Percentiles rank a stretch among this genome's conserved stretches.
Conservation (phyloP, 1,140 invertebrate genomes). For the Anthonomus grandis region DNA sequence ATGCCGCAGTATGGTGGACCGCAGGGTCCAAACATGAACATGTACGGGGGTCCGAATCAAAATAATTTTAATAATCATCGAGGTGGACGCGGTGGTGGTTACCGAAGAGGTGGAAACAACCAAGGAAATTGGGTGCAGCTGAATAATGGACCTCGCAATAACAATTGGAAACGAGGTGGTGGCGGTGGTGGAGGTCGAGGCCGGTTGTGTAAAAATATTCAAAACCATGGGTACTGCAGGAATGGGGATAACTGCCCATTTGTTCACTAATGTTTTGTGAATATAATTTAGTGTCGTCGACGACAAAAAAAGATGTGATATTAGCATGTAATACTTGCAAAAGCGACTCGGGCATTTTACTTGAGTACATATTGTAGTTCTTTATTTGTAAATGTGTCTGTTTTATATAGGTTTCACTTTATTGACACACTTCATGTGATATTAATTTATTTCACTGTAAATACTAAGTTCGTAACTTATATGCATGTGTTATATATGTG, state of each 20-base stretch:
- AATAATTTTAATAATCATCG: constrained; percentile 43
- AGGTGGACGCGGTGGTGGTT: constrained; percentile 32
- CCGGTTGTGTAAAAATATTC: constrained; percentile 71
- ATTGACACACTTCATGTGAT: too few species aligned
- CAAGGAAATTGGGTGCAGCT: constrained; percentile 25
- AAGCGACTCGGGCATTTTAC: too few species aligned
- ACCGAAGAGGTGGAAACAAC: constrained; percentile 46
- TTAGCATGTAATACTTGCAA: constrained; percentile 1
- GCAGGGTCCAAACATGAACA: constrained; percentile 33
- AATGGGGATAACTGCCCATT: constrained; percentile 74
- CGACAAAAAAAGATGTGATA: constrained; percentile 6
- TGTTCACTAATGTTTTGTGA: constrained; percentile 52
- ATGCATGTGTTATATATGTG: too few species aligned
- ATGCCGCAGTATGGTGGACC: constrained; percentile 33
- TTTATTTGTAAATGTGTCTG: too few species aligned
- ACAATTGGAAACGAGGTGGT: constrained; percentile 49
- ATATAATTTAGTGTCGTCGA: background rate
- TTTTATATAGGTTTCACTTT: too few species aligned
- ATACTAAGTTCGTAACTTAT: too few species aligned
- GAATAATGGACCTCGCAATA: constrained; percentile 42
- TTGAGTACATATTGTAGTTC: too few species aligned
- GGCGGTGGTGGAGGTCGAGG: constrained; percentile 52
- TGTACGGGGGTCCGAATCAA: constrained; percentile 42
- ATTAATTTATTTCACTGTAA: too few species aligned
- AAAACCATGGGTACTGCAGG: constrained; percentile 71